Percentiles rank a stretch among this genome's conserved stretches.
These are phyloP conservation scores for Temnothorax curvispinosus DNA, from an alignment of 1,140 invertebrate genomes.

Conservation along the genomic window DNA sequence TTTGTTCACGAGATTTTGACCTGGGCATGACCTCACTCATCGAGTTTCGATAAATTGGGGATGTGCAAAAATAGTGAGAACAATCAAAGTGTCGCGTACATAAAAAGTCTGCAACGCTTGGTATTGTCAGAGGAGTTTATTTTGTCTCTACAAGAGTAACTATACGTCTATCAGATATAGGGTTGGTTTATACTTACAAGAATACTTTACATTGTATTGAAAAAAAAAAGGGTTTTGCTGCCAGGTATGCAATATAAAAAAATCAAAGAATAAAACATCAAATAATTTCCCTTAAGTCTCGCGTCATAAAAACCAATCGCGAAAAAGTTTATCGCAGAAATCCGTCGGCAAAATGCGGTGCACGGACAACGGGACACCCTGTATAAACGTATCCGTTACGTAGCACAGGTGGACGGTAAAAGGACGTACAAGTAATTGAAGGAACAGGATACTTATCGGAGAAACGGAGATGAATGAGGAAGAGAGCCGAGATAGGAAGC, in stretches of 20 bases:
- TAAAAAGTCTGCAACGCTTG: neutral
- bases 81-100: neutral
- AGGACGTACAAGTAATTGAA: constrained; percentile 53
- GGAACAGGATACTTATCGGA: neutral
- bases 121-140: neutral
- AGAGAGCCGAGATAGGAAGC: constrained; percentile 43
- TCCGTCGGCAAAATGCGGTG: neutral
- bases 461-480: constrained; percentile 43
- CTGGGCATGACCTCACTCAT: neutral
- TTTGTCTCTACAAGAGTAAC: neutral
- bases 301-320: neutral
- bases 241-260: neutral
- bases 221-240: neutral
- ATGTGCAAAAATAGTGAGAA: neutral
- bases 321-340: neutral
- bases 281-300: neutral
- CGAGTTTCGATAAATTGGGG: constrained; percentile 11
- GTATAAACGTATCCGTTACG: constrained; percentile 42
- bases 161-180: neutral
- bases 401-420: constrained; percentile 60
- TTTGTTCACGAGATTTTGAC: neutral
- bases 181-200: neutral
- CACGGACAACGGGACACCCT: constrained; percentile 6
- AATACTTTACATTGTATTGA: neutral
- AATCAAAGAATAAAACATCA: neutral